These are phyloP conservation scores for Peromyscus maniculatus DNA, from an alignment of 2,113 vertebrate species.

Conservation along the genomic window DNA sequence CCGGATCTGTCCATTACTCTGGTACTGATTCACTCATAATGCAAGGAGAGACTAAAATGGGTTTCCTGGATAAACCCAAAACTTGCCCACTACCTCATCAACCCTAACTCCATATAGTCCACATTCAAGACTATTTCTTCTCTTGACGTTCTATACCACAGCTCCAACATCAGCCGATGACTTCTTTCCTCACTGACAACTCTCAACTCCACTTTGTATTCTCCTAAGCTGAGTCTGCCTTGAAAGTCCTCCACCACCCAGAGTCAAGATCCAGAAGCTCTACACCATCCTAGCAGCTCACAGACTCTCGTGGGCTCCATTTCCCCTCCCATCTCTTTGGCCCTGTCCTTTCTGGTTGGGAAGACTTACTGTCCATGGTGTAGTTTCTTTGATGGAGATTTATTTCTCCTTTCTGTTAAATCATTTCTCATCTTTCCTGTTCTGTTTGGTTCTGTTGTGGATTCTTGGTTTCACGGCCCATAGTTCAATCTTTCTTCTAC, in stretches of 20 bases:
- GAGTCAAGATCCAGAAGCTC: not conserved
- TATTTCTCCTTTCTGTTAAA: not conserved
- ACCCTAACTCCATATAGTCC: not conserved
- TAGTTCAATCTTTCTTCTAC: not conserved
- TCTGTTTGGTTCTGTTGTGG: not conserved
- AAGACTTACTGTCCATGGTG: not conserved
- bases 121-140: not conserved
- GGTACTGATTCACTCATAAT: not conserved
- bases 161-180: too few species aligned
- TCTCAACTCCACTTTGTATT: not conserved
- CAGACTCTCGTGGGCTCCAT: not conserved
- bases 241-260: not conserved
- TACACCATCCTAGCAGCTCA: not conserved
- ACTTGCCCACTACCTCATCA: not conserved
- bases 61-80: not conserved
- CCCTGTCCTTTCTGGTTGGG: not conserved
- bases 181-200: not conserved
- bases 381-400: not conserved
- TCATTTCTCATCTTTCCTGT: not conserved
- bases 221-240: not conserved
- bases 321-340: not conserved
- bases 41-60: not conserved
- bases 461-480: not conserved
- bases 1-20: not conserved
- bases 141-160: not conserved